These are phyloP conservation scores for Stictocephala bisonia DNA, from an alignment of 2,888 invertebrate species.

Conservation along the genomic window DNA sequence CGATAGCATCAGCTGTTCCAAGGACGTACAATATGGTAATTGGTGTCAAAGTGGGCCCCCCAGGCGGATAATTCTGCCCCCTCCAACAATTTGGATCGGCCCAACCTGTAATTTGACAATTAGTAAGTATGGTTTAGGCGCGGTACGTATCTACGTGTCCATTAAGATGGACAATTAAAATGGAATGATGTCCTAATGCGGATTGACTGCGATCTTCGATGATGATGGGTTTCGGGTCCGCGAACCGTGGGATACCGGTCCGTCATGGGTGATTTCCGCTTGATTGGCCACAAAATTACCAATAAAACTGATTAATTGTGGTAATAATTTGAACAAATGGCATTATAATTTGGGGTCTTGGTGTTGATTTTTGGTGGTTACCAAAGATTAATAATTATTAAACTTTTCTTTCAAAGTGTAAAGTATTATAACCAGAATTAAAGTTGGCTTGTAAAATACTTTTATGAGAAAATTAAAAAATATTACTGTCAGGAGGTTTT, in stretches of 20 bases:
- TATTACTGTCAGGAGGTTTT: too few species aligned
- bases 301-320: too few species aligned
- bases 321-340: too few species aligned
- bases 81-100: conserved; percentile 28
- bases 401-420: too few species aligned
- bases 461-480: too few species aligned
- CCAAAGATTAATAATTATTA: too few species aligned
- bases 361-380: too few species aligned
- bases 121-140: conserved; percentile 30
- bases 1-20: conserved; percentile 14
- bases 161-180: conserved; percentile 28
- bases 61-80: conserved; percentile 32
- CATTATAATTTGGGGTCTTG: too few species aligned
- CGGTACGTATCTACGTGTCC: conserved; percentile 8
- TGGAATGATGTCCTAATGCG: conserved; percentile 28
- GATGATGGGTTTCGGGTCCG: not conserved
- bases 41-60: conserved; percentile 28
- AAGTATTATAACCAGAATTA: too few species aligned
- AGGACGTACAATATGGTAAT: conserved; percentile 32
- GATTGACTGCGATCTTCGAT: conserved; percentile 9
- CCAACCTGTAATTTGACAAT: conserved; percentile 43
- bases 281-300: too few species aligned
- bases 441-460: too few species aligned
- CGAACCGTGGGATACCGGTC: not conserved
- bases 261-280: too few species aligned